These are phyloP conservation scores for Cylindroiulus punctatus DNA, from an alignment of 2,888 invertebrate species.

Conservation along the genomic window DNA sequence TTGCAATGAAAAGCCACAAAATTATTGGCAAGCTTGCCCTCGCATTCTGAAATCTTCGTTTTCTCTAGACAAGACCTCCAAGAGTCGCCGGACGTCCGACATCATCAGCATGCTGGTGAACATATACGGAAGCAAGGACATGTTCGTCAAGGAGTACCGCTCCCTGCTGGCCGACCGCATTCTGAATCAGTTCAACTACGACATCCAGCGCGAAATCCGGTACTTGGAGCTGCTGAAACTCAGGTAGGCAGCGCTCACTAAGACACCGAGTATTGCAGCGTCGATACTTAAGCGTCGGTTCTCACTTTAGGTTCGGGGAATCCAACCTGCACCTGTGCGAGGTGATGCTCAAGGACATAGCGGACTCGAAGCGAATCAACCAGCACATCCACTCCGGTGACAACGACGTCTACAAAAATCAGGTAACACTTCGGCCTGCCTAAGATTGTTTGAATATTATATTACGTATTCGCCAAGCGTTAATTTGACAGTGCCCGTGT, in stretches of 20 bases:
- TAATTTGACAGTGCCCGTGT: too few species aligned
- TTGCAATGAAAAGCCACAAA: too few species aligned
- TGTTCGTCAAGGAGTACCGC: slow-evolving; percentile 98
- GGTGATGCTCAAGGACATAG: slow-evolving; percentile 97
- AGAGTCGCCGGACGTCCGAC: slow-evolving; percentile 77
- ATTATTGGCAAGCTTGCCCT: too few species aligned
- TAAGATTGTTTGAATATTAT: too few species aligned
- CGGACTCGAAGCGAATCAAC: slow-evolving; percentile 94
- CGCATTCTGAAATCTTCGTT: neutral
- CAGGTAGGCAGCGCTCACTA: slow-evolving; percentile 64
- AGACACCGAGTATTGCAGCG: neutral
- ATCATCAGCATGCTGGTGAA: slow-evolving; percentile 98
- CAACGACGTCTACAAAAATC: slow-evolving; percentile 37
- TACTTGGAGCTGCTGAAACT: slow-evolving; percentile 93
- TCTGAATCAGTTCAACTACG: slow-evolving; percentile 83
- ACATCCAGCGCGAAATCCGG: slow-evolving; percentile 88
- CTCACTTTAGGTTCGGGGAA: slow-evolving; percentile 81
- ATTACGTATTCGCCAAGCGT: too few species aligned
- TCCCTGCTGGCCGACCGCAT: slow-evolving; percentile 91
- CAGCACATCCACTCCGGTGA: slow-evolving; percentile 67
- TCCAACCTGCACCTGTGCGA: slow-evolving; percentile 96
- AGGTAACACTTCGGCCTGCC: slow-evolving; percentile 37
- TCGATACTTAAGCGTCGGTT: neutral
- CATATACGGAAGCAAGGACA: slow-evolving; percentile 97
- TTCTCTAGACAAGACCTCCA: slow-evolving; percentile 70